phyloP scores from a whole-genome alignment of 1,140 invertebrate species.

The Calosoma granatense region DNA sequence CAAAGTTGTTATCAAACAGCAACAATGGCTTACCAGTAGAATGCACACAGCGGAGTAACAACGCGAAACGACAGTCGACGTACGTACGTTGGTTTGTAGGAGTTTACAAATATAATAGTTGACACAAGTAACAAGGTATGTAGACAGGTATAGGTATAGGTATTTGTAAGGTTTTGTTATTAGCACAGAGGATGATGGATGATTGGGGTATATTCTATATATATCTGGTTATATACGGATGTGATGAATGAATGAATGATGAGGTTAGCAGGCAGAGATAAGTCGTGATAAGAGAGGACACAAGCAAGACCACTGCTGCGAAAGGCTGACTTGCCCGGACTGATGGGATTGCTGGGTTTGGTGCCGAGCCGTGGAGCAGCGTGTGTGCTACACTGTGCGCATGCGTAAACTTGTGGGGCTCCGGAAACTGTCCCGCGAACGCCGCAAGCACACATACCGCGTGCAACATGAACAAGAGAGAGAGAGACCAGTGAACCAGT shows the following conservation, averaged over 20 bases:
- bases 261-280: conserved; percentile 8
- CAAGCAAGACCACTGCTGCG: conserved; percentile 1
- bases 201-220: not conserved
- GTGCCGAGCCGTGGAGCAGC: not conserved
- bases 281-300: conserved; percentile 7
- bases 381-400: not conserved
- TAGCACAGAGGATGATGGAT: not conserved
- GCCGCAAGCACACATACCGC: not conserved
- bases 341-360: not conserved
- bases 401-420: not conserved
- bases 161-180: not conserved
- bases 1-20: not conserved
- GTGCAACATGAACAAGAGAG: no score
- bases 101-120: not conserved
- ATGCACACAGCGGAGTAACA: not conserved
- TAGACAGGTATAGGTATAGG: no score
- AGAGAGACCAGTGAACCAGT: no score
- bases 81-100: not conserved
- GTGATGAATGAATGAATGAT: not conserved
- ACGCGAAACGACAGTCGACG: not conserved
- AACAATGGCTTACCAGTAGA: not conserved
- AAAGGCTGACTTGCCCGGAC: conserved; percentile 5
- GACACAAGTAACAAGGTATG: no score
- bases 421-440: not conserved
- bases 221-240: not conserved